Base-by-base conservation (phyloP, 2,888 invertebrate species). In the Carpatolechia fugitivella region DNA sequence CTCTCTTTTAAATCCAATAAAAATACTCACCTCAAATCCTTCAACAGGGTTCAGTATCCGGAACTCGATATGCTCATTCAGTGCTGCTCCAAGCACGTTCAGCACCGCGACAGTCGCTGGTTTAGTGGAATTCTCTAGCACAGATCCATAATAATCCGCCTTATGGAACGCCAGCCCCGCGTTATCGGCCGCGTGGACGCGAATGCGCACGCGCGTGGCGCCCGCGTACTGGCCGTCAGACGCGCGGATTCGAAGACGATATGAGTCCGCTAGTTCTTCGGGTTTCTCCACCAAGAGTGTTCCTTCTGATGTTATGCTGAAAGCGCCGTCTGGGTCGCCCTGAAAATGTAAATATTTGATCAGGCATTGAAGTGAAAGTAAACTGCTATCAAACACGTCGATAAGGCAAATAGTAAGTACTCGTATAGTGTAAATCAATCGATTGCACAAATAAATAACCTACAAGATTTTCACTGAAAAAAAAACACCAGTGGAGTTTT, bases 21-120 rank as follows among this genome's bases (percentile, higher is more conserved):
- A 7, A 31, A 33, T 5, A 52, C 65, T 70, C 47, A 85, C 96
- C 68, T 93, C 92, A 80, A 99, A 99, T 83, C 95, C 93, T 53
- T 94, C 93, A 0, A 94, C 94, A 0, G 97, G 97, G 90, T 98
- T 98, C 33, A 98, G 90, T 58, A 98, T 96, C 53, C 92, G 90
- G 82, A 97, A 98, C 65, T 94, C 92, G 8, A 98, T 90, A 80
- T 98, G 97, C 74, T 98, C 97, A 80, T 97, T 96, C 58, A 98
- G 90, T 54, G 93, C 93, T 61, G 94, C 95, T 6, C 98, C 98
- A 29, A 97, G 91, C n/a, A 98, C 96, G 80, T 95, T 96, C 0
- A 98, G 94, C 6, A 98, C 95, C 54, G 94, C 93, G 4, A 98
- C 93, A 0, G 95, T 95, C 16, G 93, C 91, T 20, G 95, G 92